Evolutionary conservation across 2,888 invertebrate genomes (phyloP), one percentile per base, ranked within the genome.

Genomic region (Thereva nobilitata): DNA sequence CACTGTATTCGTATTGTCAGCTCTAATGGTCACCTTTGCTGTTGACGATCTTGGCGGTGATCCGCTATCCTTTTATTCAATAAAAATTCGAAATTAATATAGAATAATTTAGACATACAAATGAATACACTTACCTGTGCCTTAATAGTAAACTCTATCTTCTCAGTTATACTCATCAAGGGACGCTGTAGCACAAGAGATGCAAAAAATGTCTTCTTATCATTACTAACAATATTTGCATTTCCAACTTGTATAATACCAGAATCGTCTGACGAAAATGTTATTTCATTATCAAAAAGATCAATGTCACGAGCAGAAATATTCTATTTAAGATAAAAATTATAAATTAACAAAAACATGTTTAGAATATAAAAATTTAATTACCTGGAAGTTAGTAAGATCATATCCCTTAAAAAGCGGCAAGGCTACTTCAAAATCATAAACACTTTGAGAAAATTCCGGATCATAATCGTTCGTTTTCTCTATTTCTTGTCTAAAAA

Each of bases 341-440:
- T 23, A 23, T 23, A 23, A 23, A 23, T 23, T 35, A 34, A 3
- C 5, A 40, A 1, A 10, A 45, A 6, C 4, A n/a, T 34, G 10
- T 55, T 23, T 35, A 40, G 23, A 23, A 23, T 23, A 23, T 2
- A 23, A 23, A 1, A 23, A 23, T 23, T 23, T 23, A 23, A 4
- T 54, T 64, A 72, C 73, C 55, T 70, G 56, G 41, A 73, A 73
- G 5, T 49, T n/a, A 45, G 75, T 72, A 12, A 75, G 68, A 47
- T 75, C 74, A 10, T 73, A 72, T 10, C 73, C 73, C 40, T 69
- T 70, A 57, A 73, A 74, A 41, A 76, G 70, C 47, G 76, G 76
- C 40, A 74, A 73, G 10, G 74, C 74, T 53, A 76, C 54, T 8
- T 67, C 35, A 37, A 75, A 52, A 23, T 71, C 72, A 66, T 76